A percentile compares a stretch with the other conserved stretches of the same genome.
These are phyloP conservation scores for Drosophila kepulauana DNA, from an alignment of 1,140 invertebrate species.

Conservation along the genomic window DNA sequence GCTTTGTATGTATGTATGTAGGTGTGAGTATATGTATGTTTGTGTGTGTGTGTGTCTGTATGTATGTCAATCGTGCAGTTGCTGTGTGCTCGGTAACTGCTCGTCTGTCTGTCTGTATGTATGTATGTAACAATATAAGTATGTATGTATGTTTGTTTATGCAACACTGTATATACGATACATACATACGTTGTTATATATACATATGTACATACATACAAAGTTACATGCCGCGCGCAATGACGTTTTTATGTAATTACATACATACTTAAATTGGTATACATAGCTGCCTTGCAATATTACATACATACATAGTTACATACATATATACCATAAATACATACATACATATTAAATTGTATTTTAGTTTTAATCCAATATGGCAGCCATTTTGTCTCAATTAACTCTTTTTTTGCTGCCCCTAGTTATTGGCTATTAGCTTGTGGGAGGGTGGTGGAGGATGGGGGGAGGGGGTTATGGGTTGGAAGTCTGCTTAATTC, in stretches of 20 bases:
- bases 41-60: slow-evolving; percentile 58
- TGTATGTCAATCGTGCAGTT: slow-evolving; percentile 78
- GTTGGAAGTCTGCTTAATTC: slow-evolving; percentile 53
- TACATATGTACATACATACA: slow-evolving; percentile 40
- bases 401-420: slow-evolving; percentile 65
- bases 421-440: slow-evolving; percentile 15
- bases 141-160: slow-evolving; percentile 49
- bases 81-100: slow-evolving; percentile 75
- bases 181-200: slow-evolving; percentile 37
- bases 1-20: slow-evolving; percentile 46
- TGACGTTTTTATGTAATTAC: slow-evolving; percentile 47
- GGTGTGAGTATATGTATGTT: slow-evolving; percentile 42
- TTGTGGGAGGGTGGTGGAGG: not conserved
- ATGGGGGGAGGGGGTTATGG: not conserved
- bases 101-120: slow-evolving; percentile 66
- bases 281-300: slow-evolving; percentile 23
- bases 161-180: slow-evolving; percentile 33
- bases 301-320: slow-evolving; percentile 29
- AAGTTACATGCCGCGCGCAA: slow-evolving; percentile 29
- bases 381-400: slow-evolving; percentile 83
- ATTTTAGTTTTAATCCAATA: slow-evolving; percentile 84
- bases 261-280: slow-evolving; percentile 41
- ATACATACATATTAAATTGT: slow-evolving; percentile 76
- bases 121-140: slow-evolving; percentile 39
- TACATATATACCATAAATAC: slow-evolving; percentile 32